A percentile compares a stretch with the other conserved stretches of the same genome.
phyloP scores from a whole-genome alignment of 2,113 vertebrate genomes.

The Hystrix brachyura region DNA sequence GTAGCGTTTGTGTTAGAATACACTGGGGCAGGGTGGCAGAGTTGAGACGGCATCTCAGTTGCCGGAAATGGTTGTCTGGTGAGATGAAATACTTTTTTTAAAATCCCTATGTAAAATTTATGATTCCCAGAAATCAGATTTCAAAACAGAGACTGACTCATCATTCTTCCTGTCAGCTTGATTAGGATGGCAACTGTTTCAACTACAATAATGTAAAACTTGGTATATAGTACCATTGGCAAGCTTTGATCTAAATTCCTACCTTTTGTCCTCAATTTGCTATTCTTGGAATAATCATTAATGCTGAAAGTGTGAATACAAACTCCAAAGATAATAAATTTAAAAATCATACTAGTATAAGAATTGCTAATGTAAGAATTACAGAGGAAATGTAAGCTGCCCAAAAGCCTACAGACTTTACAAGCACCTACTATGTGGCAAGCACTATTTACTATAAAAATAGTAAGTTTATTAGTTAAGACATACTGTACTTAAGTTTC shows the following conservation, averaged over 20 bases:
- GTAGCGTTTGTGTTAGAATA: neutral
- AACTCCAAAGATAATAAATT: neutral
- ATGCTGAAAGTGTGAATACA: neutral
- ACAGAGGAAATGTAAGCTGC: neutral
- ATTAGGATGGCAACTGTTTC: neutral
- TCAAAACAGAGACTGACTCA: neutral
- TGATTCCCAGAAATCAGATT: neutral
- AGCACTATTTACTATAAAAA: conserved; percentile 48
- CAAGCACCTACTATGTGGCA: neutral
- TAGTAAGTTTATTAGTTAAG: conserved; percentile 60
- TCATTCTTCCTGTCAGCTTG: neutral
- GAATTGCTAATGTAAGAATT: neutral
- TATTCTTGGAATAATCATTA: conserved; percentile 31
- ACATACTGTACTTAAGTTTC: neutral
- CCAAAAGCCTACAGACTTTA: neutral
- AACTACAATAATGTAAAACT: neutral
- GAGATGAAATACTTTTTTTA: neutral
- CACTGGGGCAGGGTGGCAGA: neutral
- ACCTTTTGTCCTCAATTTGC: neutral
- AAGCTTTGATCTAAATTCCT: conserved; percentile 29
- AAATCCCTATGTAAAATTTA: neutral
- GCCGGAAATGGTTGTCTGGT: neutral
- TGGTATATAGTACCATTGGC: neutral
- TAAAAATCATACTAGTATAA: neutral
- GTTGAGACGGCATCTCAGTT: neutral